Evolutionary conservation across 2,888 invertebrate species (phyloP).

Genomic region (Myopa testacea): DNA sequence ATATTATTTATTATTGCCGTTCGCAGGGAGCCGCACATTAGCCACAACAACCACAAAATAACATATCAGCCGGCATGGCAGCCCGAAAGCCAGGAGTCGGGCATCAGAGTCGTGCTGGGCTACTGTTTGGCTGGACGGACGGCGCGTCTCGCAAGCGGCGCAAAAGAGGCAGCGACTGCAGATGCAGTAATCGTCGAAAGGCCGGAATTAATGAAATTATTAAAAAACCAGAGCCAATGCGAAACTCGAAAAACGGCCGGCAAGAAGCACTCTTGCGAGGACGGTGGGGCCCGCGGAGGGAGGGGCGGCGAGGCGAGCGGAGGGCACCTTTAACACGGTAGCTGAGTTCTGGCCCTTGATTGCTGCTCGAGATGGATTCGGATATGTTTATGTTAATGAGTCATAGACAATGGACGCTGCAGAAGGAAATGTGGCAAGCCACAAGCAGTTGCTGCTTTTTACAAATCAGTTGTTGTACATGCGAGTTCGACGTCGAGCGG

Average conservation of each 20-base stretch:
- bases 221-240: constrained; percentile 11
- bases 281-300: too few relatives aligned
- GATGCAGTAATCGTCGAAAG: constrained; percentile 34
- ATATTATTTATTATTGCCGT: constrained; percentile 37
- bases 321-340: constrained; percentile 11
- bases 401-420: neutral
- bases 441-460: neutral
- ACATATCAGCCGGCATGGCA: constrained; percentile 23
- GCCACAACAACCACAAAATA: constrained; percentile 30
- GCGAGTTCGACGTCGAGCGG: too few relatives aligned
- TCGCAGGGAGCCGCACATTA: constrained; percentile 29
- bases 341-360: neutral
- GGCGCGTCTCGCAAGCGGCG: neutral
- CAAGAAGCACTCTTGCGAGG: neutral
- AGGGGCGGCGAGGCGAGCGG: too few relatives aligned
- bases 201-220: constrained; percentile 37
- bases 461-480: neutral
- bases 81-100: neutral
- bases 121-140: constrained; percentile 21
- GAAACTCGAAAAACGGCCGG: neutral
- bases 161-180: neutral
- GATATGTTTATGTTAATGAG: constrained; percentile 29
- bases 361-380: neutral
- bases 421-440: neutral
- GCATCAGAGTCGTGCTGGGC: constrained; percentile 30